phyloP scores from a whole-genome alignment of 1,140 invertebrate species.

The Euwallacea fornicatus region DNA sequence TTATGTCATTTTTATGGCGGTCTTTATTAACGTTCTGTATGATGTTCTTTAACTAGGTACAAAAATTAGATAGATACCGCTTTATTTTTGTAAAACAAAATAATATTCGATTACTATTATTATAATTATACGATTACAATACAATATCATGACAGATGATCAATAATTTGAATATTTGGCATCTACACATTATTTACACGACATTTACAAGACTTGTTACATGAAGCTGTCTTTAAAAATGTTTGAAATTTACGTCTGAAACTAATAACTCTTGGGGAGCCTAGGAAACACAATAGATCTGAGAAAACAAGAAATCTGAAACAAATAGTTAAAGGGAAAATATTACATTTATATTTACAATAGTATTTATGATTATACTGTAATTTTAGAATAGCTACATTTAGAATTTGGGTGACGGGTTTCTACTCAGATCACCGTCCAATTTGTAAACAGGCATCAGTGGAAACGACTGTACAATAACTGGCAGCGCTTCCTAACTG shows the following conservation, averaged over 20 bases:
- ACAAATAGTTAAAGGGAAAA: slow-evolving; percentile 27
- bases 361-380: slow-evolving; percentile 12
- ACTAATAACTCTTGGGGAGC: background rate
- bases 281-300: background rate
- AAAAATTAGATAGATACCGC: slow-evolving; percentile 9
- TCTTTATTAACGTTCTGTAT: too few relatives aligned
- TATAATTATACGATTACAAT: slow-evolving; percentile 24
- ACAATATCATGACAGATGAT: background rate
- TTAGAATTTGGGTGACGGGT: slow-evolving; percentile 23
- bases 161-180: slow-evolving; percentile 21
- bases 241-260: slow-evolving; percentile 1
- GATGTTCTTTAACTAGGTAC: slow-evolving; percentile 1
- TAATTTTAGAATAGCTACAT: slow-evolving; percentile 21
- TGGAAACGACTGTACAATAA: background rate
- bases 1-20: too few relatives aligned
- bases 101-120: slow-evolving; percentile 6
- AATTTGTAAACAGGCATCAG: background rate
- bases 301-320: background rate
- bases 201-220: slow-evolving; percentile 11
- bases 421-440: background rate
- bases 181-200: slow-evolving; percentile 25
- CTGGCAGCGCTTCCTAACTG: background rate
- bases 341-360: slow-evolving; percentile 38
- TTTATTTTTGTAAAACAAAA: slow-evolving; percentile 5
- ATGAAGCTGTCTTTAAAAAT: background rate